Percentiles rank a stretch among this genome's conserved stretches.
phyloP scores from a whole-genome alignment of 2,797 vertebrate species.

The Chelidonichthys spinosus region DNA sequence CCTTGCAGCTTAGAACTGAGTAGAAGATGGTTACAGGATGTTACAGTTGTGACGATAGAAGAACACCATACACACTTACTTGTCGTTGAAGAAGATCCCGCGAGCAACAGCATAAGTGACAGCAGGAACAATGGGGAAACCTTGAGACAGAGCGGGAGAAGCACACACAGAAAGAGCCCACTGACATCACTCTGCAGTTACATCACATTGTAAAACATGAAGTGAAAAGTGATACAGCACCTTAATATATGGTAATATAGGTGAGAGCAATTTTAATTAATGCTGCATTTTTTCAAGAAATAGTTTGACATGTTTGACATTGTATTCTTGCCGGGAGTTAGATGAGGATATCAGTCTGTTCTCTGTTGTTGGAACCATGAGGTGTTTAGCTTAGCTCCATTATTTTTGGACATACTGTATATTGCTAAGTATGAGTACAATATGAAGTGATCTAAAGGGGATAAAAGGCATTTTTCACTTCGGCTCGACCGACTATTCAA shows the following conservation, averaged over 20 bases:
- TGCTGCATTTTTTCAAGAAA: not conserved
- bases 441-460: no score
- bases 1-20: conserved; percentile 8
- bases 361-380: not conserved
- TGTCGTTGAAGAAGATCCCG: conserved; percentile 79
- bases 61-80: conserved; percentile 61
- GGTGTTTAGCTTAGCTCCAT: not conserved
- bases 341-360: not conserved
- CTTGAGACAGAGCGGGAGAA: conserved; percentile 60
- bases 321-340: not conserved
- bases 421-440: no score
- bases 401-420: no score
- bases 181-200: not conserved
- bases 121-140: conserved; percentile 85
- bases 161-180: conserved; percentile 8
- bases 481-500: not conserved
- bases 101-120: conserved; percentile 81
- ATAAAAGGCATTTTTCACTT: no score
- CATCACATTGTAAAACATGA: not conserved
- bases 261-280: not conserved
- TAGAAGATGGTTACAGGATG: not conserved
- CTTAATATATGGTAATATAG: not conserved
- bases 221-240: not conserved
- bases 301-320: conserved; percentile 1
- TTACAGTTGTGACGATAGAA: not conserved